These are phyloP conservation scores for Acanthosepion lycidas DNA, from an alignment of 2,888 invertebrate genomes.

Conservation along the genomic window DNA sequence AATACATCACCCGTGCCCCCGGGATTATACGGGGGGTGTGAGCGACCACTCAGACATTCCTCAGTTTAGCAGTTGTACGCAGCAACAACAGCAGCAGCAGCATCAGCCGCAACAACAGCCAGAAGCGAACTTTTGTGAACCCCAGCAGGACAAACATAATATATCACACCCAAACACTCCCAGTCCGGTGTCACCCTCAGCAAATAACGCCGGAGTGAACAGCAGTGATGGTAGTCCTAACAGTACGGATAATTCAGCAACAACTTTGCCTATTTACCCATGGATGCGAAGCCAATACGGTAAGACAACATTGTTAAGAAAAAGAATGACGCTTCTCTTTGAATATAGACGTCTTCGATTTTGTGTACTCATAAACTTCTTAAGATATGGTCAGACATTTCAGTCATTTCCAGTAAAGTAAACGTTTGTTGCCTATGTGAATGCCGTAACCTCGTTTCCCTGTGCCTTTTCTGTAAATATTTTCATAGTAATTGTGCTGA, in stretches of 20 bases:
- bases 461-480: too few relatives aligned
- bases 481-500: too few relatives aligned
- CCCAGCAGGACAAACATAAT: slow-evolving; percentile 42
- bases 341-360: neutral
- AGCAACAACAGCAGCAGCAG: neutral
- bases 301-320: neutral
- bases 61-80: slow-evolving; percentile 46
- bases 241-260: neutral
- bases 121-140: slow-evolving; percentile 25
- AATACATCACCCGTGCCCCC: slow-evolving; percentile 38
- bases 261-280: slow-evolving; percentile 44
- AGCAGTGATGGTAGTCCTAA: slow-evolving; percentile 40
- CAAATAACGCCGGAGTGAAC: slow-evolving; percentile 33
- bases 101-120: neutral
- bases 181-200: slow-evolving; percentile 41
- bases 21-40: slow-evolving; percentile 42
- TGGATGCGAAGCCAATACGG: slow-evolving; percentile 48
- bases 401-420: neutral
- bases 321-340: neutral
- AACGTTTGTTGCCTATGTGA: too few relatives aligned
- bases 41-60: neutral
- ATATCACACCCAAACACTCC: slow-evolving; percentile 43
- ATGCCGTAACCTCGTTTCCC: too few relatives aligned
- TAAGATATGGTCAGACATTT: neutral
- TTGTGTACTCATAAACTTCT: neutral